phyloP scores from a whole-genome alignment of 2,113 vertebrate species.

The Gymnorhina tibicen region DNA sequence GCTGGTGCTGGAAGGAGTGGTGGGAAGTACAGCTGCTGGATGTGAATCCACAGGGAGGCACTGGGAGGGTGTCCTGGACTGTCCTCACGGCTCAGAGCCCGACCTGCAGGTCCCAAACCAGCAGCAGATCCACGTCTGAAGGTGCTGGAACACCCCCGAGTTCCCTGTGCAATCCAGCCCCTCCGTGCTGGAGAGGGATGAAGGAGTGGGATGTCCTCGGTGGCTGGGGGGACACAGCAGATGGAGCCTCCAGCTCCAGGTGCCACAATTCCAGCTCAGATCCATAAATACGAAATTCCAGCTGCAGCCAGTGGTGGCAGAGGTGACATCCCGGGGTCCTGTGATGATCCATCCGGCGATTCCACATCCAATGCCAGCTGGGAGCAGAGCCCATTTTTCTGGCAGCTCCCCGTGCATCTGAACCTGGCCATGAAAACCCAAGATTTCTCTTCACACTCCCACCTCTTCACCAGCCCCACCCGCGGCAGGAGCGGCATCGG shows the following conservation, averaged over 20 bases:
- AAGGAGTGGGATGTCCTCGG: fast-evolving
- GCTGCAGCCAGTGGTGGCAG: not conserved
- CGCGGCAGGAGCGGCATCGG: not conserved
- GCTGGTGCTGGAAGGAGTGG: not conserved
- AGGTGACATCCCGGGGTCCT: not conserved
- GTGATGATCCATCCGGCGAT: fast-evolving
- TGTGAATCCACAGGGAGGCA: not conserved
- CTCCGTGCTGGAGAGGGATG: fast-evolving
- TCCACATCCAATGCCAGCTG: fast-evolving
- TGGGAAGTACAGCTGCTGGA: not conserved
- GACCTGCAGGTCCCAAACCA: not conserved
- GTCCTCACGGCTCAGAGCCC: fast-evolving
- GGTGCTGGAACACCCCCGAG: not conserved
- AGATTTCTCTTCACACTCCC: not conserved
- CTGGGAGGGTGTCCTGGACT: not conserved
- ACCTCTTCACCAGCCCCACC: not conserved
- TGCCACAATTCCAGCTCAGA: not conserved
- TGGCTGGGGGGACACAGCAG: not conserved
- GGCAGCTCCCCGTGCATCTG: not conserved
- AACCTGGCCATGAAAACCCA: not conserved
- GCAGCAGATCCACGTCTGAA: not conserved
- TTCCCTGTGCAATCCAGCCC: not conserved
- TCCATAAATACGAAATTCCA: not conserved
- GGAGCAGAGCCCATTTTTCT: not conserved
- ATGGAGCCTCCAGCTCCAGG: not conserved